Conservation (phyloP, 2,888 invertebrate species). For the Orthosia incerta region DNA sequence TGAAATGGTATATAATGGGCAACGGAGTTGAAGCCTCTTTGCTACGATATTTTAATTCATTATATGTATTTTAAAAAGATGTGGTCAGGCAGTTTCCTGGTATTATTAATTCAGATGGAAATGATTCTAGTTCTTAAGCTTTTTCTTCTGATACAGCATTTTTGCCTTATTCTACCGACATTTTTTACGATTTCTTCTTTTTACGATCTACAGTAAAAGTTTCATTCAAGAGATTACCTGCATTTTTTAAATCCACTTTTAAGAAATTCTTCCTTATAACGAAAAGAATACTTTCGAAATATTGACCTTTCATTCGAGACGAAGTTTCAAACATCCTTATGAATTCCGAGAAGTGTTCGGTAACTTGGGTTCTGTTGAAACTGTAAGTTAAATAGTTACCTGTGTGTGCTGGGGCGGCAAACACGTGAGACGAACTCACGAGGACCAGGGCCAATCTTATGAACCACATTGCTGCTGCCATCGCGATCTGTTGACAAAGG, state of each 20-base stretch:
- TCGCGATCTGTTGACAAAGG: constrained; percentile 57
- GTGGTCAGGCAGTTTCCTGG: not conserved
- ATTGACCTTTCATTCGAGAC: constrained; percentile 21
- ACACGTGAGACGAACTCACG: constrained; percentile 43
- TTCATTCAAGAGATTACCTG: not conserved
- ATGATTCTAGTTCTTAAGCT: not conserved
- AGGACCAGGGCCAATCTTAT: constrained; percentile 39
- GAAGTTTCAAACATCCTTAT: constrained; percentile 17
- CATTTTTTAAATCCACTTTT: not conserved
- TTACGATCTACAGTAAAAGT: not conserved
- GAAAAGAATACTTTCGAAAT: constrained; percentile 26
- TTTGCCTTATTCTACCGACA: not conserved
- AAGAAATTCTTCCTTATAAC: not conserved
- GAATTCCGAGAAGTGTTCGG: constrained; percentile 14
- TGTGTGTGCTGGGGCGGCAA: constrained; percentile 60
- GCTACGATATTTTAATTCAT: not conserved
- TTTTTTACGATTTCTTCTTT: no score
- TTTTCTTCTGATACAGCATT: not conserved
- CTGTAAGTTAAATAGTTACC: constrained; percentile 58
- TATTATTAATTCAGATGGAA: not conserved
- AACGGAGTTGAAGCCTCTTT: not conserved
- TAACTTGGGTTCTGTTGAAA: constrained; percentile 2
- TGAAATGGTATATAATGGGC: not conserved
- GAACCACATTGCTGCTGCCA: constrained; percentile 51
- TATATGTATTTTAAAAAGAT: not conserved